Evolutionary conservation across 2,113 vertebrate genomes (phyloP).

Genomic region (Redunca redunca): DNA sequence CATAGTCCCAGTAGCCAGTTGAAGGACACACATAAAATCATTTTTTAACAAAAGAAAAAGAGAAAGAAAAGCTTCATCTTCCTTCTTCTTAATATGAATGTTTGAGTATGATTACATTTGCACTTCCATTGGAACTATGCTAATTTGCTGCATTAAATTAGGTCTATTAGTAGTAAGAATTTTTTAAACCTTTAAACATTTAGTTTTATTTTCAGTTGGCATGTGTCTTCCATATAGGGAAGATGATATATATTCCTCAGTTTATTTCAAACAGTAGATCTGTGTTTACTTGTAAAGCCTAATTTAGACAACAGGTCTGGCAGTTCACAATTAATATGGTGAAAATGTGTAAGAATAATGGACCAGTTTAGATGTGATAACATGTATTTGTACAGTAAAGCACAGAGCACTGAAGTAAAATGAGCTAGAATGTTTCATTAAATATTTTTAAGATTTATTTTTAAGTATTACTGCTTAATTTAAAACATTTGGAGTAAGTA

Average conservation of each 20-base stretch:
- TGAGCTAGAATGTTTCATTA: not conserved
- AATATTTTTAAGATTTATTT: conserved; percentile 32
- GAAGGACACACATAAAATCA: conserved; percentile 90
- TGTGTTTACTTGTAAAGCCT: conserved; percentile 6
- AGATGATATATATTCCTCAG: not conserved
- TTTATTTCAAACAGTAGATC: conserved; percentile 45
- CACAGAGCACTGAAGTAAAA: not conserved
- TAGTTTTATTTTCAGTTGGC: conserved; percentile 11
- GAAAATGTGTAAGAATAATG: conserved; percentile 8
- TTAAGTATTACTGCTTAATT: conserved; percentile 33
- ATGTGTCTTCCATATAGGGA: not conserved
- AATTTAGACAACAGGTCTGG: conserved; percentile 27
- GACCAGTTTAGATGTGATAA: conserved; percentile 6
- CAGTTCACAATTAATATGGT: not conserved
- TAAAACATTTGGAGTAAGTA: conserved; percentile 10
- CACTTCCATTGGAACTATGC: conserved; percentile 80
- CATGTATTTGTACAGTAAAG: conserved; percentile 14
- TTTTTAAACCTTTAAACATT: conserved; percentile 38
- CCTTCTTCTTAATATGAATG: conserved; percentile 72
- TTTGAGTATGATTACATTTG: conserved; percentile 79
- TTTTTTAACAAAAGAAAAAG: conserved; percentile 78
- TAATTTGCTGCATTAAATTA: conserved; percentile 82
- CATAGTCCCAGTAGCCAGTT: conserved; percentile 84
- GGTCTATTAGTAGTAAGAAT: conserved; percentile 71
- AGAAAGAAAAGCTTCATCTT: conserved; percentile 58